These are phyloP conservation scores for Drosophila aldrichi DNA, from an alignment of 2,888 invertebrate genomes.

Conservation along the genomic window DNA sequence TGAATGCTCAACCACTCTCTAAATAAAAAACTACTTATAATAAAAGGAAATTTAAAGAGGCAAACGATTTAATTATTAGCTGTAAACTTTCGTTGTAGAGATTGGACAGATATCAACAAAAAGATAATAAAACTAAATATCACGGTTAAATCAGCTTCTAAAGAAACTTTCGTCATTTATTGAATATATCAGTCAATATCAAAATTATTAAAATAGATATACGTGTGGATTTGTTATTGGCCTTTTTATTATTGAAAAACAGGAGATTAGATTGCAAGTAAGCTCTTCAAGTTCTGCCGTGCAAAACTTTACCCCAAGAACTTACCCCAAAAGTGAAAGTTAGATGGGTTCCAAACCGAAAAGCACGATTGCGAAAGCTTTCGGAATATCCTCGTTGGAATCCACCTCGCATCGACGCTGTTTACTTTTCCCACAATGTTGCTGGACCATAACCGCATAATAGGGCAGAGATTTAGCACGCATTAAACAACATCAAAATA, in stretches of 20 bases:
- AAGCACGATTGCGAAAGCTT: constrained; percentile 51
- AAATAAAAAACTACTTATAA: too few relatives aligned
- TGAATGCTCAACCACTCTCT: too few relatives aligned
- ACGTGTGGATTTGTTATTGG: background rate
- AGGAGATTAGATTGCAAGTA: constrained; percentile 15
- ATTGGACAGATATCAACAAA: background rate
- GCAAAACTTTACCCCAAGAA: background rate
- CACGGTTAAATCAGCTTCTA: background rate
- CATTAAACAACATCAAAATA: constrained; percentile 77
- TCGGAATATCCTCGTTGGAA: constrained; percentile 20
- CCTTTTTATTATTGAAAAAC: background rate
- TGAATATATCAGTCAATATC: background rate
- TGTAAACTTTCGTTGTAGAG: background rate
- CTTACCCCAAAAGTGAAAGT: constrained; percentile 12
- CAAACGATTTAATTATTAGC: background rate
- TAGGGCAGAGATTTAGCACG: constrained; percentile 63
- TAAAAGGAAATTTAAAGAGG: too few relatives aligned
- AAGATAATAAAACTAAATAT: background rate
- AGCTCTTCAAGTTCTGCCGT: background rate
- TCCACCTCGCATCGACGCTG: constrained; percentile 46
- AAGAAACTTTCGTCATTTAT: background rate
- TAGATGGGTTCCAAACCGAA: constrained; percentile 41
- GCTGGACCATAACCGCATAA: constrained; percentile 50
- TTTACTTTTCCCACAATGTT: constrained; percentile 74
- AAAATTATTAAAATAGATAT: background rate